Evolutionary conservation across 2,113 vertebrate species (phyloP).

Genomic region (Orthonyx spaldingii): DNA sequence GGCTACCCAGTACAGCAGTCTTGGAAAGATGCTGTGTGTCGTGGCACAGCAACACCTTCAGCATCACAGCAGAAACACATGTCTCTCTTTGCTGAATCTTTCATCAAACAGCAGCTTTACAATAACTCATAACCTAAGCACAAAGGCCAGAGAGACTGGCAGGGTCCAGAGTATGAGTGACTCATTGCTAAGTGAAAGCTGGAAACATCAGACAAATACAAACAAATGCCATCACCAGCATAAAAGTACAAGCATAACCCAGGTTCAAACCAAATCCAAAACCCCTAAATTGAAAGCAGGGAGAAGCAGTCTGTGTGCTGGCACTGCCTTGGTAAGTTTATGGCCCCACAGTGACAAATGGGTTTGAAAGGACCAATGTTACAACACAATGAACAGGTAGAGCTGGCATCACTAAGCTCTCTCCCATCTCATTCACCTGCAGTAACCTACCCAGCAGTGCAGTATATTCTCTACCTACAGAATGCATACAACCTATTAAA

Average conservation of each 20-base stretch:
- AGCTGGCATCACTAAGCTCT: background rate
- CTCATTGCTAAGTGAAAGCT: background rate
- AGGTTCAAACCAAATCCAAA: background rate
- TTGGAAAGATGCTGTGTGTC: background rate
- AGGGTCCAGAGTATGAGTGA: background rate
- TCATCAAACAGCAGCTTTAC: background rate
- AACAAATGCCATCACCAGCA: fast-evolving
- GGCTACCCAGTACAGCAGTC: background rate
- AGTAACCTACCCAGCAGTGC: background rate
- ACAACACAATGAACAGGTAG: background rate
- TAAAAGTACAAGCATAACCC: background rate
- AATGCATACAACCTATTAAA: background rate
- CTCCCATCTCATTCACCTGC: background rate
- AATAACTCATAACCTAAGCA: background rate
- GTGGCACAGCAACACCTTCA: background rate
- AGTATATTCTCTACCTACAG: background rate
- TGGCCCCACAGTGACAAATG: background rate
- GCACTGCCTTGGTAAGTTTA: background rate
- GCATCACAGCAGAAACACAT: background rate
- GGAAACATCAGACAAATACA: background rate
- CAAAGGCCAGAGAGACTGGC: background rate
- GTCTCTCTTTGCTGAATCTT: background rate
- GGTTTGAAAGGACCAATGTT: background rate
- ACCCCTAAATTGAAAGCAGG: background rate
- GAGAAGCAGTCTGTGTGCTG: background rate